Evolutionary conservation across 2,888 invertebrate genomes (phyloP).

Genomic region (Operophtera brumata): DNA sequence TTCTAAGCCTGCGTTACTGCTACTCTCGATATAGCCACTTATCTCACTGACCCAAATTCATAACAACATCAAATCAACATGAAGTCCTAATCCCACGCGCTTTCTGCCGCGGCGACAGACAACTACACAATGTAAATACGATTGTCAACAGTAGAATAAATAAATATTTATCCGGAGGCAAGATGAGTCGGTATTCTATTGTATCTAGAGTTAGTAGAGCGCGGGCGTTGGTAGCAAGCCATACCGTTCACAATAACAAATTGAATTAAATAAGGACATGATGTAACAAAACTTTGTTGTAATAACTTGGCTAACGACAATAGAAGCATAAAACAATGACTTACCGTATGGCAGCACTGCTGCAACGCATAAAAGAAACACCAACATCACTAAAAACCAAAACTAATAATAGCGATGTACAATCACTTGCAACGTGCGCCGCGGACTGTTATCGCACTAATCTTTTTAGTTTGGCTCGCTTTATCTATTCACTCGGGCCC

Average conservation of each 20-base stretch:
- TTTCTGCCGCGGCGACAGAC: slow-evolving; percentile 56
- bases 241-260: slow-evolving; percentile 45
- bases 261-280: slow-evolving; percentile 50
- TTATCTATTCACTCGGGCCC: slow-evolving; percentile 56
- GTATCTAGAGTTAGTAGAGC: slow-evolving; percentile 46
- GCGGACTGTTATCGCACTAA: slow-evolving; percentile 60
- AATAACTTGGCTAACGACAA: slow-evolving; percentile 33
- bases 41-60: slow-evolving; percentile 67
- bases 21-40: slow-evolving; percentile 40
- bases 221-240: slow-evolving; percentile 49
- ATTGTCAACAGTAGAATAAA: slow-evolving; percentile 76
- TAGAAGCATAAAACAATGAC: slow-evolving; percentile 1
- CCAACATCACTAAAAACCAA: slow-evolving; percentile 48
- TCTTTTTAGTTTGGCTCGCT: slow-evolving; percentile 46
- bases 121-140: slow-evolving; percentile 74
- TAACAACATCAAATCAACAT: slow-evolving; percentile 66
- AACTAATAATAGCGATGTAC: slow-evolving; percentile 37
- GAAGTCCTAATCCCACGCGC: slow-evolving; percentile 64
- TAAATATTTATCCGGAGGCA: slow-evolving; percentile 75
- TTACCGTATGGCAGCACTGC: slow-evolving; percentile 60
- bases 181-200: slow-evolving; percentile 69
- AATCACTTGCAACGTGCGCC: slow-evolving; percentile 37
- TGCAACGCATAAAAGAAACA: slow-evolving; percentile 49
- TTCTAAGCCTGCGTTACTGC: slow-evolving; percentile 30
- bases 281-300: slow-evolving; percentile 47